Conservation (phyloP, 2,797 vertebrate genomes). For the Siniperca scherzeri region DNA sequence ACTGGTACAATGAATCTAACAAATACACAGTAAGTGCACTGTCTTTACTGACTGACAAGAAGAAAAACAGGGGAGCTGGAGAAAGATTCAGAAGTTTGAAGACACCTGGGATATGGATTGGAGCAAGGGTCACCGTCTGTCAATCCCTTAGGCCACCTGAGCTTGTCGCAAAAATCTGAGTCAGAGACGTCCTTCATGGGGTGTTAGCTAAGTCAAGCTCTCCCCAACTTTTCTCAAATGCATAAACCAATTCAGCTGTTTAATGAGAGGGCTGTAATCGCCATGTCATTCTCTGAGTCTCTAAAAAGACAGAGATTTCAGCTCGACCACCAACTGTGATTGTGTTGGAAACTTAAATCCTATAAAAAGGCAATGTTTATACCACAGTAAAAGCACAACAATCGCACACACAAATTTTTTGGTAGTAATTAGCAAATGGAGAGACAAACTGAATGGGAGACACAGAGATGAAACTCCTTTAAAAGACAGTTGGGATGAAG, state of each 20-base stretch:
- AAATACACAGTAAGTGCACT: not conserved
- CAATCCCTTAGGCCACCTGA: not conserved
- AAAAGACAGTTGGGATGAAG: conserved; percentile 5
- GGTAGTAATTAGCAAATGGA: not conserved
- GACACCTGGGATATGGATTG: not conserved
- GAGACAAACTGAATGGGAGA: not conserved
- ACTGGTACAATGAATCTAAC: not conserved
- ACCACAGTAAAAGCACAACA: not conserved
- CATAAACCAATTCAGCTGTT: not conserved
- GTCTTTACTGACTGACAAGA: not conserved
- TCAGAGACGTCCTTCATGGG: not conserved
- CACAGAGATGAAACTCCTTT: not conserved
- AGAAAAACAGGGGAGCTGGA: not conserved
- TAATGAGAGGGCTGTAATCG: not conserved
- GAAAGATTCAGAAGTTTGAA: not conserved
- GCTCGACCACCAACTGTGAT: not conserved
- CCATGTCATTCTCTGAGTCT: not conserved
- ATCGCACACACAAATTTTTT: not conserved
- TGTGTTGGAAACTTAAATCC: not conserved
- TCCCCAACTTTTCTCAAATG: not conserved
- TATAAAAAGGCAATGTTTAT: not conserved
- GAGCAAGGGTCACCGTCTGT: not conserved
- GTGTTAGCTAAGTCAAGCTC: not conserved
- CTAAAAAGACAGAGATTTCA: not conserved
- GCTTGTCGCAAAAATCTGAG: not conserved